Evolutionary conservation across 2,888 invertebrate species (phyloP), one percentile per base, ranked within the genome.

Genomic region (Cerastoderma edule): DNA sequence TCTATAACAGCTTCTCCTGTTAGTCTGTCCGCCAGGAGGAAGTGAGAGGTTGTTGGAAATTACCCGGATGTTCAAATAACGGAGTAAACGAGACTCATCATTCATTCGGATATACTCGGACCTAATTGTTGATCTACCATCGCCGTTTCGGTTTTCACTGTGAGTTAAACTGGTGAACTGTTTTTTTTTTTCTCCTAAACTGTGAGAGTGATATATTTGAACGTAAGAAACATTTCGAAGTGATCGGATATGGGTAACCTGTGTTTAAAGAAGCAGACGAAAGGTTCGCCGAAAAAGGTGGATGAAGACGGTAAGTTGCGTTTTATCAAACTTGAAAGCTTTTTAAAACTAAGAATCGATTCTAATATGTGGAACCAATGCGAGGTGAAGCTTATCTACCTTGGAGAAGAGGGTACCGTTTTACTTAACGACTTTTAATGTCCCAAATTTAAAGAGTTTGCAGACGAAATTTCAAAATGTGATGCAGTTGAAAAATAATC

Each of bases 11-110:
- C n/a, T n/a, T n/a, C n/a, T n/a, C n/a, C n/a, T n/a, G n/a, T n/a
- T n/a, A n/a, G n/a, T n/a, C n/a, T n/a, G n/a, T n/a, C n/a, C n/a
- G n/a, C n/a, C n/a, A 46, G 19, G 32, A 8, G 57, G 57, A 57
- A 57, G 57, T 57, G 16, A 19, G 16, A 30, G 33, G 30, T 33
- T 27, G 27, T 53, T 57, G 32, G 32, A 57, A 57, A 57, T 57
- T 57, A 57, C 57, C 57, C 57, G 57, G 57, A 57, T 57, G 32
- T 28, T n/a, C n/a, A n/a, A n/a, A n/a, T n/a, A n/a, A n/a, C n/a
- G n/a, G n/a, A n/a, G n/a, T n/a, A n/a, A n/a, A n/a, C n/a, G 33
- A 56, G 33, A 57, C 19, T 32, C 30, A 57, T 57, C 57, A 57
- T n/a, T n/a, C n/a, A n/a, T 57, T 33, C 33, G 57, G 57, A 57